Evolutionary conservation across 2,888 invertebrate genomes (phyloP).

Genomic region (Thera obeliscata): DNA sequence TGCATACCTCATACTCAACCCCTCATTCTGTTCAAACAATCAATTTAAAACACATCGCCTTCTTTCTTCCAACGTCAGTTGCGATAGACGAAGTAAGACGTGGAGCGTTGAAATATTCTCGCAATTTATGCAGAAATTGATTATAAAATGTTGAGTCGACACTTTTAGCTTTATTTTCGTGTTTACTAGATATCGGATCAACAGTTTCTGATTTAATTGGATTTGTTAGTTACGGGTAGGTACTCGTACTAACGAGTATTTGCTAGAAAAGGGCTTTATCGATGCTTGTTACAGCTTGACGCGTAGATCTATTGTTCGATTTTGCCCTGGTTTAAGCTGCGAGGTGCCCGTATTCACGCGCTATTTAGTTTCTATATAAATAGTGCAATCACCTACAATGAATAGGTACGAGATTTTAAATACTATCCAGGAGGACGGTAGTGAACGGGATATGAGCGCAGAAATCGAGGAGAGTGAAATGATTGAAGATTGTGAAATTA

Average conservation of each 20-base stretch:
- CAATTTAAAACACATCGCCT: constrained; percentile 32
- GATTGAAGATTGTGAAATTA: too few relatives aligned
- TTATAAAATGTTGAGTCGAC: constrained; percentile 72
- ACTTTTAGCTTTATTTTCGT: constrained; percentile 62
- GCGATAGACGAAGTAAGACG: constrained; percentile 27
- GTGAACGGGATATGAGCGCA: too few relatives aligned
- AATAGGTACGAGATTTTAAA: too few relatives aligned
- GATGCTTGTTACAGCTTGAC: background rate
- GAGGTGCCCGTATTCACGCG: too few relatives aligned
- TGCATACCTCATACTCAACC: constrained; percentile 11
- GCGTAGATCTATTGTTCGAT: too few relatives aligned
- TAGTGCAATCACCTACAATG: too few relatives aligned
- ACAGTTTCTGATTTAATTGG: constrained; percentile 32
- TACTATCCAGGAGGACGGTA: too few relatives aligned
- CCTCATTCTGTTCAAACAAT: constrained; percentile 29
- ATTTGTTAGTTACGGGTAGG: constrained; percentile 13
- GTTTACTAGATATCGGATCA: constrained; percentile 57
- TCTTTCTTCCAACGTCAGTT: constrained; percentile 28
- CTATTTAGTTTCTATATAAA: too few relatives aligned
- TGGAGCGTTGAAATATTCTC: constrained; percentile 34
- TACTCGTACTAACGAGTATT: background rate
- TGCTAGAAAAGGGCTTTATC: background rate
- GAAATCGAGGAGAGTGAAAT: too few relatives aligned
- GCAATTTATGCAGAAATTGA: constrained; percentile 60
- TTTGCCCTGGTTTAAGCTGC: too few relatives aligned